A percentile compares a stretch with the other conserved stretches of the same genome.
phyloP scores from a whole-genome alignment of 1,140 invertebrate genomes.

The Limonius californicus region DNA sequence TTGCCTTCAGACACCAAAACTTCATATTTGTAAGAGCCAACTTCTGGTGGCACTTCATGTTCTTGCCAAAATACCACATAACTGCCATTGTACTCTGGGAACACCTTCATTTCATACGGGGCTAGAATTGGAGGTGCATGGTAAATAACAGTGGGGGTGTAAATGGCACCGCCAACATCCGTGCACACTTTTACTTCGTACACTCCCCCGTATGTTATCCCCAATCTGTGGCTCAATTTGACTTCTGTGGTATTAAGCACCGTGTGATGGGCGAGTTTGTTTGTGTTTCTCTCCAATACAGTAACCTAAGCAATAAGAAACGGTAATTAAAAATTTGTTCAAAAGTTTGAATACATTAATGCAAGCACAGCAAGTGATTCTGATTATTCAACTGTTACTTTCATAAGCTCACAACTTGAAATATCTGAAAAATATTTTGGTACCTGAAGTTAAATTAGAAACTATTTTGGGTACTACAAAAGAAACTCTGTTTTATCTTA shows the following conservation, averaged over 20 bases:
- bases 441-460: too few species aligned
- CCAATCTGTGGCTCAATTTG: conserved; percentile 48
- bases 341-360: too few species aligned
- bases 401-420: too few species aligned
- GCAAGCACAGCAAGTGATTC: too few species aligned
- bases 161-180: conserved; percentile 48
- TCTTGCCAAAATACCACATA: conserved; percentile 63
- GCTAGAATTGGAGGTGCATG: conserved; percentile 56
- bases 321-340: neutral
- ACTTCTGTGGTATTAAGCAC: neutral
- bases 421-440: too few species aligned
- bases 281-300: conserved; percentile 4
- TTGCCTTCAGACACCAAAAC: conserved; percentile 59
- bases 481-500: too few species aligned
- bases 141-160: conserved; percentile 49
- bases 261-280: neutral
- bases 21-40: conserved; percentile 51
- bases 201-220: conserved; percentile 58
- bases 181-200: conserved; percentile 62
- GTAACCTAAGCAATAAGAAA: conserved; percentile 15
- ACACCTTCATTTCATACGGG: conserved; percentile 62
- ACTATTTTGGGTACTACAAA: too few species aligned
- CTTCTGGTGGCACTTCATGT: conserved; percentile 31
- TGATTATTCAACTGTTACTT: too few species aligned
- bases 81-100: conserved; percentile 53